phyloP scores from a whole-genome alignment of 2,888 invertebrate genomes.

The Buathra laborator region DNA sequence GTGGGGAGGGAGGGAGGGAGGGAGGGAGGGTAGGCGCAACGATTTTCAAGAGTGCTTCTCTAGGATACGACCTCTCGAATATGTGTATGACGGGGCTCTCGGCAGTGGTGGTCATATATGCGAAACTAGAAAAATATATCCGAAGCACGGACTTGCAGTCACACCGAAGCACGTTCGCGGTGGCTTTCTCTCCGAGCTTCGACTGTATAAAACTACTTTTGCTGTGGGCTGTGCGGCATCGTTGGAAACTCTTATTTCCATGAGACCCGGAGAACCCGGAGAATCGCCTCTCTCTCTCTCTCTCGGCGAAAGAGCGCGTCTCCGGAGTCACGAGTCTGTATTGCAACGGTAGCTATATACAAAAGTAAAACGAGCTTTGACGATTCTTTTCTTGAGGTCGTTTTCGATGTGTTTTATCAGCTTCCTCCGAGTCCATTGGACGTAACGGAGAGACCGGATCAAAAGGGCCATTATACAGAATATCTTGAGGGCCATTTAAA shows the following conservation, averaged over 20 bases:
- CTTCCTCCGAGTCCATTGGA: not conserved
- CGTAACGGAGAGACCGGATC: not conserved
- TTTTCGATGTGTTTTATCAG: slow-evolving; percentile 26
- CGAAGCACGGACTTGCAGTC: slow-evolving; percentile 19
- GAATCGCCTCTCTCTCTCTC: slow-evolving; percentile 26
- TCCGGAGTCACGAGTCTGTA: slow-evolving; percentile 62
- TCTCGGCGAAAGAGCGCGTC: slow-evolving; percentile 50
- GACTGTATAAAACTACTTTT: slow-evolving; percentile 3
- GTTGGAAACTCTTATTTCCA: slow-evolving; percentile 59
- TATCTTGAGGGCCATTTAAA: too few relatives aligned
- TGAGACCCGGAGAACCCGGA: slow-evolving; percentile 45
- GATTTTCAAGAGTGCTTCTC: slow-evolving; percentile 73
- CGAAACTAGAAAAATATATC: slow-evolving; percentile 56
- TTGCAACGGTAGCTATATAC: not conserved
- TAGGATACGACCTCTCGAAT: slow-evolving; percentile 71
- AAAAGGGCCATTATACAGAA: too few relatives aligned
- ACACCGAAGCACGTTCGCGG: slow-evolving; percentile 3
- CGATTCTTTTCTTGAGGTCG: slow-evolving; percentile 53
- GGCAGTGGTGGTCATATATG: slow-evolving; percentile 61
- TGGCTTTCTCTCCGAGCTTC: slow-evolving; percentile 10
- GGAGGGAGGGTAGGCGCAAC: slow-evolving; percentile 68
- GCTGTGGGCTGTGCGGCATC: slow-evolving; percentile 31
- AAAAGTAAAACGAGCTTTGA: slow-evolving; percentile 17
- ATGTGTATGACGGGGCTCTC: slow-evolving; percentile 60
- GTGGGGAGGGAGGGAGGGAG: slow-evolving; percentile 62